phyloP scores from a whole-genome alignment of 2,797 vertebrate species.

The Trichosurus vulpecula region DNA sequence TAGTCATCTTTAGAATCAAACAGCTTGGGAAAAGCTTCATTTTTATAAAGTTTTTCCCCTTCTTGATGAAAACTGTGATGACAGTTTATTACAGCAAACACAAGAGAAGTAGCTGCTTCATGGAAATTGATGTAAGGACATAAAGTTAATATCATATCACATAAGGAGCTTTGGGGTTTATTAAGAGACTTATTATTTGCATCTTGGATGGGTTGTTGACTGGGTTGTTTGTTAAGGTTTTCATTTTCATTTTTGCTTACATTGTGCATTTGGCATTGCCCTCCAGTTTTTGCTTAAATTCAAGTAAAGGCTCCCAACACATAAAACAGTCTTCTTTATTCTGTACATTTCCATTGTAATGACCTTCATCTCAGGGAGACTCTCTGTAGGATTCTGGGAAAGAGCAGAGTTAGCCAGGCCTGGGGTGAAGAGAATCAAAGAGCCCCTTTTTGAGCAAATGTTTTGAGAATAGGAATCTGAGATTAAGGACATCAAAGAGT shows the following conservation, averaged over 20 bases:
- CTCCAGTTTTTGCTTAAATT: not conserved
- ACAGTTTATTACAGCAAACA: conserved; percentile 50
- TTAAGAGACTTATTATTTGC: conserved; percentile 32
- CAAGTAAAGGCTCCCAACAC: not conserved
- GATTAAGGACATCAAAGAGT: conserved; percentile 1
- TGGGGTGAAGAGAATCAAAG: not conserved
- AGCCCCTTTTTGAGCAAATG: not conserved
- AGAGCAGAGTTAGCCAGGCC: not conserved
- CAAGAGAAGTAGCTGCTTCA: not conserved
- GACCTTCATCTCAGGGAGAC: not conserved
- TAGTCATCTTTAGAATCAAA: conserved; percentile 58
- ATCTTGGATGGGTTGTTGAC: conserved; percentile 10
- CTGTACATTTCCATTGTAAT: not conserved
- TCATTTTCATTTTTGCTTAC: not conserved
- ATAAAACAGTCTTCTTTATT: not conserved
- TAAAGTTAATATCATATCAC: not conserved
- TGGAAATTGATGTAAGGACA: conserved; percentile 31
- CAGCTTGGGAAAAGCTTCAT: conserved; percentile 38
- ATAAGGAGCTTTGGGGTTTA: conserved; percentile 16
- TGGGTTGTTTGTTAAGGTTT: not conserved
- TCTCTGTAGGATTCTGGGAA: not conserved
- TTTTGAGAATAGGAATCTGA: not conserved
- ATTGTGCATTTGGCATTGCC: not conserved
- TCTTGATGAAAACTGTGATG: conserved; percentile 46
- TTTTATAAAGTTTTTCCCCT: conserved; percentile 47